phyloP scores from a whole-genome alignment of 2,888 invertebrate genomes.

The Tupiocoris notatus region DNA sequence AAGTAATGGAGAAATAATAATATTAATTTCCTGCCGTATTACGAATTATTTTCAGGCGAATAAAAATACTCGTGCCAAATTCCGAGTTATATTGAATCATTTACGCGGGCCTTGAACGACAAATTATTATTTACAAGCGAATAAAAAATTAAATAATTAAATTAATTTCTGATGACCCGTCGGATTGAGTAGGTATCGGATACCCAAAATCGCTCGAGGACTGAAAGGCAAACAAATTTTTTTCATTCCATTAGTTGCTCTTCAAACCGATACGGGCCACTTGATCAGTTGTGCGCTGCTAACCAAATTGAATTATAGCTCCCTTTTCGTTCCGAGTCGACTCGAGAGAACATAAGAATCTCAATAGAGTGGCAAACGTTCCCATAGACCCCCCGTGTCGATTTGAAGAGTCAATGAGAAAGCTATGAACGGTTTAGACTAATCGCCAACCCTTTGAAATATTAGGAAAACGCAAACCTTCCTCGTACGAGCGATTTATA shows the following conservation, averaged over 20 bases:
- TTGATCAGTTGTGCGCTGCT: slow-evolving; percentile 4
- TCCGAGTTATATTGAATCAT: no score
- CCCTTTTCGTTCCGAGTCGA: neutral
- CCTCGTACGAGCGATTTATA: no score
- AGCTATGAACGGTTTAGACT: neutral
- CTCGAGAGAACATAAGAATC: neutral
- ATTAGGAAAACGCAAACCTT: no score
- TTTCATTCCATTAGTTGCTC: slow-evolving; percentile 20
- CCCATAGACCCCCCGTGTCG: neutral
- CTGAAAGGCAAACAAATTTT: slow-evolving; percentile 14
- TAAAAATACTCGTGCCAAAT: no score
- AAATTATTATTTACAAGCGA: no score
- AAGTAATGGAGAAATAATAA: no score
- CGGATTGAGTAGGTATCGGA: neutral
- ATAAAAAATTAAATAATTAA: no score
- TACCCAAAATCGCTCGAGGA: neutral
- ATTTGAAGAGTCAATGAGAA: neutral
- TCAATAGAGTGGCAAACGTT: neutral
- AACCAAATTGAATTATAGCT: slow-evolving; percentile 17
- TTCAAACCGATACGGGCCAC: slow-evolving; percentile 15
- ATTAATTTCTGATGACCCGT: no score
- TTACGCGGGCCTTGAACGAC: no score
- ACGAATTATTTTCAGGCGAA: no score
- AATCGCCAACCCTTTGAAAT: no score
- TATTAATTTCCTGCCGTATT: no score